Base-by-base conservation (phyloP, 2,888 invertebrate genomes). In the Bombylius discolor region DNA sequence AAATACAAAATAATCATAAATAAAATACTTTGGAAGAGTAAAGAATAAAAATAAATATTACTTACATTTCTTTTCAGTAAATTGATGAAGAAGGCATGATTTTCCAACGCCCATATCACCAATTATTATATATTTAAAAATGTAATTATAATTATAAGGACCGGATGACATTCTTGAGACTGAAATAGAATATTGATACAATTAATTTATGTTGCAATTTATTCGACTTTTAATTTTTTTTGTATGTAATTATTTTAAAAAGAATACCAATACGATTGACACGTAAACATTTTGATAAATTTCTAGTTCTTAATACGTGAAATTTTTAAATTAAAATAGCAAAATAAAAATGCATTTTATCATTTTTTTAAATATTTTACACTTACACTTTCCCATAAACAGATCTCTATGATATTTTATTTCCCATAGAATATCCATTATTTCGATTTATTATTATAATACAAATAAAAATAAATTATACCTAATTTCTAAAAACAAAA, bases 41-140 rank as follows among this genome's bases (percentile, higher is more conserved):
- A 44, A 46, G 52, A 45, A n/a, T 44, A 39, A 46, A 13, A 49
- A n/a, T 39, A 36, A 45, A 4, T 4, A 23, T 13, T 52, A 85
- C 90, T 88, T 81, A 98, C 98, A 99, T 80, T 99, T 99, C 75
- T 99, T 99, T 75, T 99, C 99, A 64, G 99, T 99, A 73, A 99
- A 99, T 71, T 99, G 99, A 76, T 99, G 99, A 58, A 99, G 80
- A 52, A 99, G 82, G 75, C 99, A 99, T 59, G 97, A 98, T 77
- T 99, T 99, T 59, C 99, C 99, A 58, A 99, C 99, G 62, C 99
- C 99, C 99, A 99, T 99, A 75, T 99, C 98, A 66, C 95, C 99
- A 75, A 99, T 98, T 65, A 99, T 99, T 68, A 99, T 99, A 74
- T 99, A 99, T 76, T 99, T 99, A 77, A 99, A 99, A 73, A 99